Evolutionary conservation across 2,888 invertebrate genomes (phyloP), one percentile per base, ranked within the genome.

Genomic region (Exocentrus adspersus): DNA sequence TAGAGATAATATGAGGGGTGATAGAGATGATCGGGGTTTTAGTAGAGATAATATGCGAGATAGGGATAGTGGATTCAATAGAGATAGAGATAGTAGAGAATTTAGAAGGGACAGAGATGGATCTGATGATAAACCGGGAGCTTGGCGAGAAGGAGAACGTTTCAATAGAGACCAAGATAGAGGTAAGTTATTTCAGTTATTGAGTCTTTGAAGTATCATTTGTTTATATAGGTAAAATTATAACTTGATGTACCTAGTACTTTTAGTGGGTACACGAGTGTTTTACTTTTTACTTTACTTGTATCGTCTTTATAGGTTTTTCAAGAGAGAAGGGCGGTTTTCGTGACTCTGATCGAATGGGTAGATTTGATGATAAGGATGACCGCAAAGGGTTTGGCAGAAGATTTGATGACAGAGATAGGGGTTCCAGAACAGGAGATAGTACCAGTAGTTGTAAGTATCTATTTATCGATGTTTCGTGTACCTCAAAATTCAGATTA

Each of bases 61-160:
- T 10, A 58, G 61, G 28, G 64, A 65, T 12, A 51, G 77, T 7
- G 74, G 81, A 16, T 81, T 80, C 59, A 85, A 84, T 21, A 71
- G 79, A 19, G 79, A 78, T 58, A 73, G 85, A 70, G 81, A 83
- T 58, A 70, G 78, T 37, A 77, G 79, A 7, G 59, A 37, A 6
- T 60, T 28, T 41, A 65, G 58, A 43, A 41, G 61, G 21, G 61
- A 65, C 7, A 56, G 37, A 41, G 52, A 53, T 37, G 69, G 70
- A 12, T 66, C 65, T 41, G 69, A 67, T 52, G 69, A 73, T 20
- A 60, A 60, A 56, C 65, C 70, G 12, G 67, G 72, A 12, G 65
- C 57, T 6, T 73, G 77, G 85, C 84, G 85, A 69, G 84, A 85
- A 67, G 37, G 69, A 12, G 73, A 72, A 2, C 64, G 72, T 45